Evolutionary conservation across 2,113 vertebrate genomes (phyloP), one percentile per base, ranked within the genome.

Genomic region (Syrrhaptes paradoxus): DNA sequence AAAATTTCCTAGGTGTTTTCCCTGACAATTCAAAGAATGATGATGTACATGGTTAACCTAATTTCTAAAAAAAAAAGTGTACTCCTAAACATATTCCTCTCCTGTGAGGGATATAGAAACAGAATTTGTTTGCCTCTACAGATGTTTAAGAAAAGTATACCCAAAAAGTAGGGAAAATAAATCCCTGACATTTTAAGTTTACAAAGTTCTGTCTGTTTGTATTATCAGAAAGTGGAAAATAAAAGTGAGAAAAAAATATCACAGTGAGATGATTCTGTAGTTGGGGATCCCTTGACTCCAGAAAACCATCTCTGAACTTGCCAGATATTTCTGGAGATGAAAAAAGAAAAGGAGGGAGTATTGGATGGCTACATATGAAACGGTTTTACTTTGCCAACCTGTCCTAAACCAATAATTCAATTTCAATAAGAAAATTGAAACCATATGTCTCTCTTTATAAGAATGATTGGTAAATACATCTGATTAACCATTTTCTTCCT

Each of bases 351-450:
- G 28, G 43, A 71, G 19, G 9, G 51, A 65, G 2, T 66, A 48
- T 58, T 87, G 57, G 34, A 65, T 54, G n/a, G 52, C 38, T 86
- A 52, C 41, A 29, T 77, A 68, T 58, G 54, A 86, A 84, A 81
- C 51, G 28, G 11, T 86, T 96, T 96, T 94, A 81, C 25, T 75
- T 36, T 72, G 76, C 52, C 61, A 92, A 94, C 70, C 55, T 94
- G 61, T 81, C 62, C 52, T 71, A 78, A 97, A 90, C 49, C 36
- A 75, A 34, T 86, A 93, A 93, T 72, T 92, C 57, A 85, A 38
- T 96, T 90, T 81, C 68, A 90, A 49, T 45, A 45, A 32, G 76
- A 91, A 93, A 93, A 96, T 68, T 74, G 76, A 88, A 95, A 88
- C 82, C 79, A 75, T 36, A 36, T 84, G 88, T 31, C 31, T 81